phyloP scores from a whole-genome alignment of 2,888 invertebrate species.

The Tanypteryx hageni region DNA sequence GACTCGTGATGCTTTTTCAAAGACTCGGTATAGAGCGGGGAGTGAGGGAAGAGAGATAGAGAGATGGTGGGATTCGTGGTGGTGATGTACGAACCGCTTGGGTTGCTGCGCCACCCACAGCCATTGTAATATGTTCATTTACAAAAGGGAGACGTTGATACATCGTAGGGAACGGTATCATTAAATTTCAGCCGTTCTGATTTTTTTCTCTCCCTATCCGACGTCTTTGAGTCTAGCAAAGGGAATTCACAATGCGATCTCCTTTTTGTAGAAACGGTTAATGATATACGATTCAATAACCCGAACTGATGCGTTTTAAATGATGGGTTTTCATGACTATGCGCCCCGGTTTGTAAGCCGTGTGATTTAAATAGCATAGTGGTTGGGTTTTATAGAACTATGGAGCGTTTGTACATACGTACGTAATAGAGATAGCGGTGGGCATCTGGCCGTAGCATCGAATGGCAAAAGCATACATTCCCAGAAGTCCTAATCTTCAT shows the following conservation, averaged over 20 bases:
- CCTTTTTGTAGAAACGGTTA: background rate
- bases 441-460: background rate
- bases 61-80: background rate
- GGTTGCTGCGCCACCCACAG: background rate
- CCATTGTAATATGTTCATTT: slow-evolving; percentile 1
- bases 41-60: background rate
- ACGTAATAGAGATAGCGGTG: background rate
- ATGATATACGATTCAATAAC: slow-evolving; percentile 20
- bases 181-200: background rate
- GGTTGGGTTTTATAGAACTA: background rate
- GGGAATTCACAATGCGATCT: background rate
- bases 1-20: slow-evolving; percentile 21
- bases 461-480: background rate
- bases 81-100: background rate
- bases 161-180: background rate
- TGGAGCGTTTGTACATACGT: background rate
- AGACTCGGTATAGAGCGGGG: background rate
- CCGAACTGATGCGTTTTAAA: slow-evolving; percentile 28
- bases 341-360: background rate
- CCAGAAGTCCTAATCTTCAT: background rate
- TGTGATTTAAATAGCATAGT: background rate
- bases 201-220: background rate
- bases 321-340: background rate
- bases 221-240: background rate
- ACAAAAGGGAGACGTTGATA: background rate